Evolutionary conservation across 2,888 invertebrate genomes (phyloP).

Genomic region (Ichneumoninae sp.): DNA sequence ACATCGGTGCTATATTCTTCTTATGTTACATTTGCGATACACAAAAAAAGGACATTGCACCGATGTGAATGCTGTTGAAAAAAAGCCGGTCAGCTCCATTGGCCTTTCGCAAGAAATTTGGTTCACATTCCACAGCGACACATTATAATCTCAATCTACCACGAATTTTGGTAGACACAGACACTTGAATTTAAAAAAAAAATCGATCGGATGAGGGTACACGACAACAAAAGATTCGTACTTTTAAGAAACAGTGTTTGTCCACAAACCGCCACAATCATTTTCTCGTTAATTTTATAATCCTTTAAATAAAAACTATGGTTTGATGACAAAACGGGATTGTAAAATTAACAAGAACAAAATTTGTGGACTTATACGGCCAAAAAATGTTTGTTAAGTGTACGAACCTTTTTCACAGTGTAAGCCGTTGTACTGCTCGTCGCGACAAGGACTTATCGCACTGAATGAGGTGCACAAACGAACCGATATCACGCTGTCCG

Average conservation of each 20-base stretch:
- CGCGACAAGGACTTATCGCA: slow-evolving; percentile 13
- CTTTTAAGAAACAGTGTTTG: too few relatives aligned
- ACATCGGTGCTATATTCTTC: neutral
- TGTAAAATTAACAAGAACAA: too few relatives aligned
- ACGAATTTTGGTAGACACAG: neutral
- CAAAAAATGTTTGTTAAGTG: neutral
- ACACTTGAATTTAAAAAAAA: neutral
- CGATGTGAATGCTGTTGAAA: neutral
- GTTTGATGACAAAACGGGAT: too few relatives aligned
- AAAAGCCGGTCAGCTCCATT: neutral
- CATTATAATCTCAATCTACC: neutral
- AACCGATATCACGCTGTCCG: slow-evolving; percentile 39
- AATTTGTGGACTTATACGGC: too few relatives aligned
- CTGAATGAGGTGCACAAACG: neutral
- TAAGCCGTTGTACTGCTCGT: neutral
- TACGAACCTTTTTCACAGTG: neutral
- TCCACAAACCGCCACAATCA: too few relatives aligned
- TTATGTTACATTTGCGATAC: neutral
- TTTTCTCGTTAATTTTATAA: too few relatives aligned
- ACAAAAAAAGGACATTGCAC: neutral
- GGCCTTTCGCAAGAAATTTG: neutral
- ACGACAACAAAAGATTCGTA: neutral
- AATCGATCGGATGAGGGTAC: neutral
- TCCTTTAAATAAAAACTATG: too few relatives aligned
- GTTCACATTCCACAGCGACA: neutral